Percentiles rank a stretch among this genome's conserved stretches.
These are phyloP conservation scores for Tillus elongatus DNA, from an alignment of 2,888 invertebrate species.

Conservation along the genomic window DNA sequence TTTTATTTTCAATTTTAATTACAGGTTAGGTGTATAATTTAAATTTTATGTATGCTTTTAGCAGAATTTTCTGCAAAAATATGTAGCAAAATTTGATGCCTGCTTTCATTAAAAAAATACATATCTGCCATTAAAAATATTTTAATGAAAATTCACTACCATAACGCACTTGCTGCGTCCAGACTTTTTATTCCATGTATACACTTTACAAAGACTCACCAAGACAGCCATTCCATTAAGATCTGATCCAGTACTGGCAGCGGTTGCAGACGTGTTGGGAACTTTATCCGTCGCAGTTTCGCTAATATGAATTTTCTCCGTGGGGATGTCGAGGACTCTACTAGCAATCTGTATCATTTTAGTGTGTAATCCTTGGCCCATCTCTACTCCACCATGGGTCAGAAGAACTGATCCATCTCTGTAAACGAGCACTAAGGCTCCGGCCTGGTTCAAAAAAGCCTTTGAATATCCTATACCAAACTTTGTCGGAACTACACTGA, in stretches of 20 bases:
- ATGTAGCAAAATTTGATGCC: too few species aligned
- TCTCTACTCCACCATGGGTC: constrained; percentile 89
- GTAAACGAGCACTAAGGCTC: constrained; percentile 82
- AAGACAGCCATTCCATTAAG: constrained; percentile 86
- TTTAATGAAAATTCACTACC: too few species aligned
- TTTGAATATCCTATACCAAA: constrained; percentile 78
- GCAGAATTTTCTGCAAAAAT: too few species aligned
- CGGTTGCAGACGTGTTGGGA: constrained; percentile 83
- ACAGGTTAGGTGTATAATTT: too few species aligned
- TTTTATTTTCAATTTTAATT: too few species aligned
- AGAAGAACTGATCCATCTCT: constrained; percentile 80
- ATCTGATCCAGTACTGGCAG: constrained; percentile 82
- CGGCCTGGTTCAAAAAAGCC: constrained; percentile 71
- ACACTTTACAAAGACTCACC: too few species aligned
- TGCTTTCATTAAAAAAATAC: constrained; percentile 1
- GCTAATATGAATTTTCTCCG: constrained; percentile 66
- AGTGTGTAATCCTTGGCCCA: constrained; percentile 94
- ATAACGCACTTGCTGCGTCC: too few species aligned
- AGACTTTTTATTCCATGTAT: too few species aligned
- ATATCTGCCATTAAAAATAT: too few species aligned
- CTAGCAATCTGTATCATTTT: constrained; percentile 92
- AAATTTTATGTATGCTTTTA: too few species aligned
- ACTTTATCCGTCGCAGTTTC: constrained; percentile 86
- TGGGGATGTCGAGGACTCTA: constrained; percentile 57
- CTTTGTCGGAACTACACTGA: constrained; percentile 72